Conservation (phyloP, 2,888 invertebrate genomes). For the Myopa tessellatipennis region DNA sequence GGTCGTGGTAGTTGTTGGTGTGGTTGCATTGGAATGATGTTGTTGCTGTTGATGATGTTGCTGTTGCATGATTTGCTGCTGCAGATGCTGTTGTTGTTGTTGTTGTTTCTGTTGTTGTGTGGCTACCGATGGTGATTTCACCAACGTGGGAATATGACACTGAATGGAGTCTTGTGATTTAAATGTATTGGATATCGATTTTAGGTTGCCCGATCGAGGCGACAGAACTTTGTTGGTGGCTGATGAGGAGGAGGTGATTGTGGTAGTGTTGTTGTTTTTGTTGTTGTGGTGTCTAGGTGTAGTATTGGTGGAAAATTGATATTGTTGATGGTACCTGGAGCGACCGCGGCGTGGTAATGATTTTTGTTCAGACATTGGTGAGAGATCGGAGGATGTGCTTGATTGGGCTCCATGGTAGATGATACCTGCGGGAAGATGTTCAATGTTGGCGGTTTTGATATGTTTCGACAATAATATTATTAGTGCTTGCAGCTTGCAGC, state of each 20-base stretch:
- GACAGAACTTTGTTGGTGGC: slow-evolving; percentile 65
- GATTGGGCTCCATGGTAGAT: slow-evolving; percentile 81
- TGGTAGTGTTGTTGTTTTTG: slow-evolving; percentile 55
- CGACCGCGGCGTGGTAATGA: slow-evolving; percentile 78
- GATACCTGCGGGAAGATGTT: slow-evolving; percentile 71
- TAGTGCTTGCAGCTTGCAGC: background rate
- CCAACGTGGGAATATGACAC: slow-evolving; percentile 67
- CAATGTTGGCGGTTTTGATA: slow-evolving; percentile 32
- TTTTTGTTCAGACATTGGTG: slow-evolving; percentile 82
- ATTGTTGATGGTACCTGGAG: slow-evolving; percentile 73
- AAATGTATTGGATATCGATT: slow-evolving; percentile 67
- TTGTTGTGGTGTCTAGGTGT: slow-evolving; percentile 70
- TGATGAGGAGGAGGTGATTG: slow-evolving; percentile 49
- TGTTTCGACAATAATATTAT: background rate
- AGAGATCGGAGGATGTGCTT: slow-evolving; percentile 81
- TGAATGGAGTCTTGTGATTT: slow-evolving; percentile 68
- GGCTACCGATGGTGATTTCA: slow-evolving; percentile 65
- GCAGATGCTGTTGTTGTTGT: slow-evolving; percentile 50
- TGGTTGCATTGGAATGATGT: slow-evolving; percentile 38
- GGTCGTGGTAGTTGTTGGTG: slow-evolving; percentile 39
- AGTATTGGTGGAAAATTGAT: slow-evolving; percentile 70
- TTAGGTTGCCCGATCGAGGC: slow-evolving; percentile 67
- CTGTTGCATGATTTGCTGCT: slow-evolving; percentile 34
- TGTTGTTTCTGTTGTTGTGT: slow-evolving; percentile 62
- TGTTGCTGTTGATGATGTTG: slow-evolving; percentile 35